phyloP scores from a whole-genome alignment of 2,113 vertebrate genomes.

The Austrofundulus limnaeus region DNA sequence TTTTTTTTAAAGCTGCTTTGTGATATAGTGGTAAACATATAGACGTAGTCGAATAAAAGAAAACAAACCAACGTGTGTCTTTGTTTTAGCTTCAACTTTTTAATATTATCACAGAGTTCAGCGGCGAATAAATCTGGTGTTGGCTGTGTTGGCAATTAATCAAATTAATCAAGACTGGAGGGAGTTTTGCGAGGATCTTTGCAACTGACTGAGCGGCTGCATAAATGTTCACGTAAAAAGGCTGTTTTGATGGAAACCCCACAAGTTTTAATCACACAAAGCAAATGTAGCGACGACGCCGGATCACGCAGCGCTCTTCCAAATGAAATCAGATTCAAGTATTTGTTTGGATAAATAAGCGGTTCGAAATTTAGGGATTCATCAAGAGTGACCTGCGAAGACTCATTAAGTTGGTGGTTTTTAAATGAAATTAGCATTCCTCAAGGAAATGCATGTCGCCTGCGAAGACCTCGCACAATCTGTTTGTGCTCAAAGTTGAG shows the following conservation, averaged over 20 bases:
- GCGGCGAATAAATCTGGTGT: slow-evolving; percentile 64
- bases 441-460: neutral
- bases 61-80: slow-evolving; percentile 78
- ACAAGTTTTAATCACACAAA: slow-evolving; percentile 50
- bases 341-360: slow-evolving; percentile 13
- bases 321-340: slow-evolving; percentile 27
- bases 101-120: slow-evolving; percentile 72
- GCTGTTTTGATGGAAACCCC: slow-evolving; percentile 48
- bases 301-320: slow-evolving; percentile 22
- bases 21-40: too few species aligned
- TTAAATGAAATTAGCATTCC: neutral
- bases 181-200: slow-evolving; percentile 29
- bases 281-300: slow-evolving; percentile 30
- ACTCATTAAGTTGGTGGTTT: slow-evolving; percentile 16
- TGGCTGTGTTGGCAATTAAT: slow-evolving; percentile 66
- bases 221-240: slow-evolving; percentile 39
- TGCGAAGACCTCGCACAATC: too few species aligned
- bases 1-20: slow-evolving; percentile 75
- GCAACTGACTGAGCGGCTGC: slow-evolving; percentile 36
- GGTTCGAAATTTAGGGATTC: slow-evolving; percentile 5
- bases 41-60: slow-evolving; percentile 87
- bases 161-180: slow-evolving; percentile 49
- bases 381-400: slow-evolving; percentile 10
- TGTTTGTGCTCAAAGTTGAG: too few species aligned
- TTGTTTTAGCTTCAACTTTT: slow-evolving; percentile 72